Evolutionary conservation across 1,140 invertebrate genomes (phyloP), one percentile per base, ranked within the genome.

Genomic region (Pissodes strobi): DNA sequence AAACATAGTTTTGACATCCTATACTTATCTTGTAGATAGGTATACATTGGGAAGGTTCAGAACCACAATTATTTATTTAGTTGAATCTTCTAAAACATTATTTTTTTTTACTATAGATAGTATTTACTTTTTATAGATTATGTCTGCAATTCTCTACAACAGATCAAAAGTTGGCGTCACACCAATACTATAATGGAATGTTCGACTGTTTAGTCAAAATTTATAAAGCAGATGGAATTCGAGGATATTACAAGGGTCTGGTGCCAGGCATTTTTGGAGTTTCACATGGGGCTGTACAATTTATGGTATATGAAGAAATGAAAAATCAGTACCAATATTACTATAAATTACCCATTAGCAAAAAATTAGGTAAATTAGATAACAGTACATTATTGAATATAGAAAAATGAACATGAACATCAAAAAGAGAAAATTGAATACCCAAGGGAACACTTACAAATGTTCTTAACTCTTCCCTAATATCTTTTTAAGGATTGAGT

Each of bases 221-320:
- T 68, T 96, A 92, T 78, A 87, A 82, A 75, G 85, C 85, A 37
- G 96, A 99, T 81, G 97, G 97, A 19, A 80, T 98, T 56, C 76
- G 86, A 64, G 96, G 96, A 4, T 83, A 97, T 19, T 99, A 99
- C 76, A 89, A 95, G 90, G 97, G 97, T 45, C 94, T 98, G 78
- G 81, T 98, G 68, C 97, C 97, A 58, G 97, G 97, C 67, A 87
- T 99, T 80, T 92, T 99, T 81, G 97, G 97, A 8, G 96, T 99
- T 37, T 95, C 94, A 0, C 97, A 99, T 82, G 97, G 97, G 72
- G 94, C 96, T 45, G 84, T 99, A 68, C 97, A 99, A 82, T 99
- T 99, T 81, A 97, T 98, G 91, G 88, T 89, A 8, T 99, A 99
- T 79, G 97, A 99, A 83, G 94, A 98, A 81, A 87, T 99, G 88